These are phyloP conservation scores for Chymomyza fuscimana DNA, from an alignment of 2,888 invertebrate genomes.

Conservation along the genomic window DNA sequence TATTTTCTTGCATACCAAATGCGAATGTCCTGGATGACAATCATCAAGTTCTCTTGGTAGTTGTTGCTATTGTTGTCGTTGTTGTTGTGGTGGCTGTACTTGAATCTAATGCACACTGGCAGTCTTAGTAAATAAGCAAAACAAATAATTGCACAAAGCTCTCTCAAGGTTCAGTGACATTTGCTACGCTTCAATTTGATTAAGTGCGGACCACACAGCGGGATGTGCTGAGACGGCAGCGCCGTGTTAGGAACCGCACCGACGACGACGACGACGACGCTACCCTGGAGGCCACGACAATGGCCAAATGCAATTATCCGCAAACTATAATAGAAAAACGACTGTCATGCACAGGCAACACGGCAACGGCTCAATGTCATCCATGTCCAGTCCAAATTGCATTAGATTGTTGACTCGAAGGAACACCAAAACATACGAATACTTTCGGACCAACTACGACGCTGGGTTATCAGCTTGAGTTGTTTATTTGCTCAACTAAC, in stretches of 20 bases:
- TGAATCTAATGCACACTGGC: slow-evolving; percentile 56
- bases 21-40: slow-evolving; percentile 63
- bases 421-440: neutral
- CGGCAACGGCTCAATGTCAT: slow-evolving; percentile 48
- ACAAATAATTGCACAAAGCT: slow-evolving; percentile 58
- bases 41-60: slow-evolving; percentile 53
- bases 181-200: slow-evolving; percentile 67
- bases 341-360: slow-evolving; percentile 25
- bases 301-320: slow-evolving; percentile 67
- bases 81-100: slow-evolving; percentile 44
- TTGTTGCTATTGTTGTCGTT: slow-evolving; percentile 6
- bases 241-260: too few species aligned
- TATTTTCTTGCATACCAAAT: slow-evolving; percentile 13
- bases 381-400: slow-evolving; percentile 50
- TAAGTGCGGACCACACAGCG: slow-evolving; percentile 54
- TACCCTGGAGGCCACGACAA: slow-evolving; percentile 15
- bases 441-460: neutral
- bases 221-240: slow-evolving; percentile 18
- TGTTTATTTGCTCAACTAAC: slow-evolving; percentile 9
- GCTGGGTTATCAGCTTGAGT: slow-evolving; percentile 8
- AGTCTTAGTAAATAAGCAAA: slow-evolving; percentile 9
- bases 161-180: slow-evolving; percentile 66
- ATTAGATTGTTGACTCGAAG: slow-evolving; percentile 28
- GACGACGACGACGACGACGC: slow-evolving; percentile 11
- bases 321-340: slow-evolving; percentile 39